Conservation (phyloP, 2,797 vertebrate genomes). For the Eremophila alpestris region DNA sequence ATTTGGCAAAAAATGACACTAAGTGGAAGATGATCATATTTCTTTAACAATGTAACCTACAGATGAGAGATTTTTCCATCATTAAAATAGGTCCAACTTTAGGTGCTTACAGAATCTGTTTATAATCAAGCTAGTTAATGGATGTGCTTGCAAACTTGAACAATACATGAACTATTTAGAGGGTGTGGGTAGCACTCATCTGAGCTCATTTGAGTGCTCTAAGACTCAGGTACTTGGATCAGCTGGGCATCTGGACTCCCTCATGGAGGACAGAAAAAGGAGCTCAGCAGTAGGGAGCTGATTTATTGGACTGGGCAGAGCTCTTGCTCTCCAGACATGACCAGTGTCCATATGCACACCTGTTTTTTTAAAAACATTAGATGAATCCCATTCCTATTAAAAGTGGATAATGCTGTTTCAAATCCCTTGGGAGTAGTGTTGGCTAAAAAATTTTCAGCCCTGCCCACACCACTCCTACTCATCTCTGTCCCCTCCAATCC, state of each 20-base stretch:
- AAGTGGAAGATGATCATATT: conserved; percentile 26
- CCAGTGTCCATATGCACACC: background rate
- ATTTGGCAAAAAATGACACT: conserved; percentile 26
- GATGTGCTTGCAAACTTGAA: background rate
- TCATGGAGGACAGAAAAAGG: background rate
- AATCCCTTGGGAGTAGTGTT: background rate
- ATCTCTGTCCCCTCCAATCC: background rate
- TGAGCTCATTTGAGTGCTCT: background rate
- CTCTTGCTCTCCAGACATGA: background rate
- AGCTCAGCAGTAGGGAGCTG: background rate
- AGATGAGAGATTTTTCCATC: background rate
- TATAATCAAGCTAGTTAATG: background rate
- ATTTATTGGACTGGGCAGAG: background rate
- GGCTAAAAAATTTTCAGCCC: background rate
- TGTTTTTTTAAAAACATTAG: background rate
- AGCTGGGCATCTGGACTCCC: background rate
- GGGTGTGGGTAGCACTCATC: background rate
- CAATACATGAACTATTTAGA: background rate
- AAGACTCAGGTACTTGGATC: background rate
- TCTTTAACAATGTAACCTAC: conserved; percentile 32
- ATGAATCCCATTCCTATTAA: background rate
- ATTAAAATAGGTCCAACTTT: background rate
- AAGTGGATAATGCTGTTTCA: background rate
- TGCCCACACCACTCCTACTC: rapidly evolving
- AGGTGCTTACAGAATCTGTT: conserved; percentile 6